Base-by-base conservation (phyloP, 2,113 vertebrate genomes). In the Psophia crepitans region DNA sequence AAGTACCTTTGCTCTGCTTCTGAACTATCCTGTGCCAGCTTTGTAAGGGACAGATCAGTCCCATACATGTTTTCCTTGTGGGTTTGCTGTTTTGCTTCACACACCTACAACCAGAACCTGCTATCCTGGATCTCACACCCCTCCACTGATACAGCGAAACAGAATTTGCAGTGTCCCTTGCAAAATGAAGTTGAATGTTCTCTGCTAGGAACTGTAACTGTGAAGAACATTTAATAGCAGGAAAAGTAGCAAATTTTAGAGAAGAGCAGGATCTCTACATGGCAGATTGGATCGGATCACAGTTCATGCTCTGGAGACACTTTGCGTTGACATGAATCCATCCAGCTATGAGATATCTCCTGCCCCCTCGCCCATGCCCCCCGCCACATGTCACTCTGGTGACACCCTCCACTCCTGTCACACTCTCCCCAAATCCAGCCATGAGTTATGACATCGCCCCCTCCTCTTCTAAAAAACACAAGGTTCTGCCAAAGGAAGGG, bases 371-470 rank as follows among this genome's bases (percentile, higher is more conserved):
- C n/a, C n/a, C n/a, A n/a, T n/a, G n/a, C n/a, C 37, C 33, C 16
- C 6, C 46, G 14, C 33, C 17, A n/a, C 43, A 24, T 23, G 30
- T 37, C 28, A 27, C 44, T 53, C 6, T 32, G 57, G 18, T 44
- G 64, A 51, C 37, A 70, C 8, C 18, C 24, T 58, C 17, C 37
- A 35, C 37, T 44, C 49, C 57, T 41, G 43, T 33, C 70, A 49
- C 30, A 65, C 14, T 8, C 30, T 43, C 33, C 35, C n/a, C 2
- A 2, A 65, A 54, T 76, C 44, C 70, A 66, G 26, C 9, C n/a
- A 16, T 66, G n/a, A 39, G 22, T 64, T 65, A 43, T 1, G 2
- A 46, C n/a, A 33, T 65, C 2, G 0, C 5, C 7, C 9, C 5
- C 30, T 53, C 56, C 48, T 37, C 32, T 70, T 88, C n/a, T 46